phyloP scores from a whole-genome alignment of 2,113 vertebrate species.

The Terrapene triunguis region DNA sequence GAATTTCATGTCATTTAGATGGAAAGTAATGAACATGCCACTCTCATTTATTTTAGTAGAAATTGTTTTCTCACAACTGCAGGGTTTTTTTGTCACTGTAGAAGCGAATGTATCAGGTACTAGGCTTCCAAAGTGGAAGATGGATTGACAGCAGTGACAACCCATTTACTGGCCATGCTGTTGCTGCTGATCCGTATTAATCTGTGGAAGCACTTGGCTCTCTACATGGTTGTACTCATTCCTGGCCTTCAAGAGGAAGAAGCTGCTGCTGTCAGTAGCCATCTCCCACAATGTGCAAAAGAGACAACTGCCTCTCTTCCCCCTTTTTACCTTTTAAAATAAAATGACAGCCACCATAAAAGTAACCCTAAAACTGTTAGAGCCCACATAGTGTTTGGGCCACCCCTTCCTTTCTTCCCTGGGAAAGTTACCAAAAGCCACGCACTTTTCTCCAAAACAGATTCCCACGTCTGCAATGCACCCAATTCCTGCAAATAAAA shows the following conservation, averaged over 20 bases:
- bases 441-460: not conserved
- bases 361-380: not conserved
- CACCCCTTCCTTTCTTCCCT: not conserved
- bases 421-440: not conserved
- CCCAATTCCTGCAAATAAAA: not conserved
- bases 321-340: not conserved
- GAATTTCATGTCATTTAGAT: not conserved
- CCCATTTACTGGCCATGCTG: not conserved
- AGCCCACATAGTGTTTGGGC: not conserved
- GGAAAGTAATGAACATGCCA: not conserved
- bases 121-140: not conserved
- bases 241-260: not conserved
- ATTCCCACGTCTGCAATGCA: not conserved
- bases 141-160: not conserved
- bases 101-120: not conserved
- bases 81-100: not conserved
- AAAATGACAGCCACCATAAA: not conserved
- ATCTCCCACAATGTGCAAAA: not conserved
- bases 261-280: not conserved
- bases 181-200: not conserved
- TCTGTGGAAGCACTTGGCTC: not conserved
- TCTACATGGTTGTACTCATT: not conserved
- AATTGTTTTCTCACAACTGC: fast-evolving
- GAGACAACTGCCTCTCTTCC: not conserved
- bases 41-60: not conserved